These are phyloP conservation scores for Chamaedrilus cognettii DNA, from an alignment of 2,888 invertebrate species.

Conservation along the genomic window DNA sequence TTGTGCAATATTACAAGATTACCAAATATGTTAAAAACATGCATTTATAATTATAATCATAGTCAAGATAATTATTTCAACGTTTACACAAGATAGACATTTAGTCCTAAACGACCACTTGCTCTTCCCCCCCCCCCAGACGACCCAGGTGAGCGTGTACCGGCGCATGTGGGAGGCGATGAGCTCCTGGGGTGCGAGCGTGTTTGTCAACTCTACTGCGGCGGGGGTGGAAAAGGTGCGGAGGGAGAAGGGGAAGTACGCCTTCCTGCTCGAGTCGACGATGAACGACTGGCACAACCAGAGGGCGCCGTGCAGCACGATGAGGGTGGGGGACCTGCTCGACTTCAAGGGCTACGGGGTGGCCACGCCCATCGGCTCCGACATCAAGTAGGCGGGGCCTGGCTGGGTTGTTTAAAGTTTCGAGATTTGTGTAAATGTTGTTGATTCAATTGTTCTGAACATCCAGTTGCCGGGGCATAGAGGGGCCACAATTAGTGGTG, in stretches of 20 bases:
- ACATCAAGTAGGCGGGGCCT: too few relatives aligned
- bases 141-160: conserved; percentile 91
- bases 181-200: conserved; percentile 72
- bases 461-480: too few relatives aligned
- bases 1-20: too few relatives aligned
- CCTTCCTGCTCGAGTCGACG: conserved; percentile 63
- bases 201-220: conserved; percentile 72
- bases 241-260: conserved; percentile 69
- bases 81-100: too few relatives aligned
- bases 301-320: conserved; percentile 70
- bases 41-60: too few relatives aligned
- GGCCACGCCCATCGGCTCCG: conserved; percentile 76
- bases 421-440: too few relatives aligned
- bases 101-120: too few relatives aligned
- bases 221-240: conserved; percentile 67
- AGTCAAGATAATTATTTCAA: too few relatives aligned
- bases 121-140: conserved; percentile 48
- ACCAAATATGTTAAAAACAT: too few relatives aligned
- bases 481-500: too few relatives aligned
- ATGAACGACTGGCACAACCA: conserved; percentile 83
- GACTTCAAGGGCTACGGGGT: conserved; percentile 86
- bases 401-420: too few relatives aligned
- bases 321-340: conserved; percentile 76
- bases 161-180: conserved; percentile 96
- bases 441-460: too few relatives aligned